Percentiles rank a stretch among this genome's conserved stretches.
Evolutionary conservation across 2,113 vertebrate genomes (phyloP).

Genomic region (Lagopus leucura): DNA sequence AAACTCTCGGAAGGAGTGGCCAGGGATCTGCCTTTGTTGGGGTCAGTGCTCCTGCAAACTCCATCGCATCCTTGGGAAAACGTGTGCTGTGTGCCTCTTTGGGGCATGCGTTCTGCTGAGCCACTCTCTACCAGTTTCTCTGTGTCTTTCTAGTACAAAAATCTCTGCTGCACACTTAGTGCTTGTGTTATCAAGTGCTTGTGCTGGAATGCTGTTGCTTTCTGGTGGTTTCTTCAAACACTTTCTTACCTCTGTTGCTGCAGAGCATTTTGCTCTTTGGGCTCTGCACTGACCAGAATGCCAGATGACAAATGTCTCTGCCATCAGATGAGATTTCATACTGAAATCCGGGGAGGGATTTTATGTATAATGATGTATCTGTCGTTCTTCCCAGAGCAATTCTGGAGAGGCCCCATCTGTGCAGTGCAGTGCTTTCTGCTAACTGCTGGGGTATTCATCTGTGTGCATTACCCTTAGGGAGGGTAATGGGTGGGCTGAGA

Average conservation of each 20-base stretch:
- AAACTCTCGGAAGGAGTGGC: not conserved
- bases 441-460: not conserved
- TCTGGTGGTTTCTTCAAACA: not conserved
- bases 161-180: fast-evolving
- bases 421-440: not conserved
- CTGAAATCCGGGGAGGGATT: not conserved
- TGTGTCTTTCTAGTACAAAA: not conserved
- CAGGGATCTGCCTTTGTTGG: not conserved
- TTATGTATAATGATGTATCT: not conserved
- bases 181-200: not conserved
- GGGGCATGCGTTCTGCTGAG: not conserved
- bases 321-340: not conserved
- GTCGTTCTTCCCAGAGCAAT: not conserved
- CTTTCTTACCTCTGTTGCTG: not conserved
- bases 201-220: not conserved
- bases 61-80: not conserved
- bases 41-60: not conserved
- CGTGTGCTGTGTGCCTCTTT: not conserved
- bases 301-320: not conserved
- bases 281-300: not conserved
- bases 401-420: not conserved
- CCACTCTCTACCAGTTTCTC: not conserved
- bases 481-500: not conserved
- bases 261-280: not conserved
- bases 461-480: not conserved